phyloP scores from a whole-genome alignment of 2,797 vertebrate genomes.

The Notolepis coatsorum region DNA sequence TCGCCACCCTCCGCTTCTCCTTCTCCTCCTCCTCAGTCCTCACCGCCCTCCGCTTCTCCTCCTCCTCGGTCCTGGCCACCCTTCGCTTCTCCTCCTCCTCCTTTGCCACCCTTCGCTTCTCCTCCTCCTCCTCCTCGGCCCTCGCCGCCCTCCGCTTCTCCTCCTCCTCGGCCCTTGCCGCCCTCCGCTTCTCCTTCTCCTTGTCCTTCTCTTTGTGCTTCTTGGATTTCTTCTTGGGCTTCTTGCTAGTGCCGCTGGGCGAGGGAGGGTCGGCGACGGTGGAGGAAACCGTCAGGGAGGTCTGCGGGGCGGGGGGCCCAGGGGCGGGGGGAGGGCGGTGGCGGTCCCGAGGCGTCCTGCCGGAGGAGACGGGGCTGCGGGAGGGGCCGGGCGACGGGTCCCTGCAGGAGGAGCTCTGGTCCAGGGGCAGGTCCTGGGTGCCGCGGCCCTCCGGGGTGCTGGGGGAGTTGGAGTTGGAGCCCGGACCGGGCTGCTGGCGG shows the following conservation, averaged over 20 bases:
- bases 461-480: constrained; percentile 89
- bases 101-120: too few species aligned
- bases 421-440: constrained; percentile 88
- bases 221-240: constrained; percentile 88
- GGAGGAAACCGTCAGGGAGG: constrained; percentile 69
- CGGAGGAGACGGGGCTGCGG: constrained; percentile 62
- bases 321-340: constrained; percentile 39
- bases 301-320: constrained; percentile 54
- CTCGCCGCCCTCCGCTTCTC: constrained; percentile 33
- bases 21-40: constrained; percentile 51
- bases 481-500: constrained; percentile 81
- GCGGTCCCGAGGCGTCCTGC: constrained; percentile 51
- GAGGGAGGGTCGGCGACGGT: constrained; percentile 64
- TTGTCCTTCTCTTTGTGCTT: constrained; percentile 86
- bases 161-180: constrained; percentile 46
- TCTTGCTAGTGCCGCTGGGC: constrained; percentile 74
- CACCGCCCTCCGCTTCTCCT: constrained; percentile 38
- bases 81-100: constrained; percentile 48
- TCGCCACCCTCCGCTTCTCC: constrained; percentile 30
- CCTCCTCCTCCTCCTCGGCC: constrained; percentile 45
- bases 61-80: constrained; percentile 42
- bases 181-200: constrained; percentile 74
- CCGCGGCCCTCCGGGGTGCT: constrained; percentile 89
- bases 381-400: constrained; percentile 82
- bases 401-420: constrained; percentile 82